phyloP scores from a whole-genome alignment of 2,888 invertebrate species.

The Baronia brevicornis region DNA sequence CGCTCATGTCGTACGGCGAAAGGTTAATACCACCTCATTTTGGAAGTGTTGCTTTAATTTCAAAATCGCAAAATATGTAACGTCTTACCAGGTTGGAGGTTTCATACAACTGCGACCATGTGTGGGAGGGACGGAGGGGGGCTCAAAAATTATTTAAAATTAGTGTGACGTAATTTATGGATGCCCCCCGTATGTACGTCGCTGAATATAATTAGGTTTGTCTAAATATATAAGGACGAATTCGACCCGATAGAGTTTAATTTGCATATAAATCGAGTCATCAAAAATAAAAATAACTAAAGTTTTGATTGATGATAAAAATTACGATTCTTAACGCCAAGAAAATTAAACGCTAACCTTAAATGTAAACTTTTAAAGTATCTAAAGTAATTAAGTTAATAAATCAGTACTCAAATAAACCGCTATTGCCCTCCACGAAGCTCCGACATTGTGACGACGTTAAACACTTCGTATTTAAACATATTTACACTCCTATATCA shows the following conservation, averaged over 20 bases:
- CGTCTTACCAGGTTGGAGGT: too few species aligned
- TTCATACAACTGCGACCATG: too few species aligned
- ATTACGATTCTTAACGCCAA: constrained; percentile 2
- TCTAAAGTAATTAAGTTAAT: constrained; percentile 12
- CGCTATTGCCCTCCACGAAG: constrained; percentile 15
- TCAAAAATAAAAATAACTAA: background rate
- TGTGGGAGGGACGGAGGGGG: too few species aligned
- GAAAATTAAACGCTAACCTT: constrained; percentile 1
- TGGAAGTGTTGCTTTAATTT: too few species aligned
- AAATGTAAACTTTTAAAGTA: constrained; percentile 5
- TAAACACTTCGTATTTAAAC: constrained; percentile 23
- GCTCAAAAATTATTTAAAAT: too few species aligned
- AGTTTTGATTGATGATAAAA: too few species aligned
- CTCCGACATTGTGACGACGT: constrained; percentile 10
- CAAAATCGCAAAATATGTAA: too few species aligned
- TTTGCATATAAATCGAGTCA: constrained; percentile 3
- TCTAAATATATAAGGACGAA: constrained; percentile 6
- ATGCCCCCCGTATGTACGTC: too few species aligned
- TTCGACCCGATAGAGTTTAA: constrained; percentile 3
- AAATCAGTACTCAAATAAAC: constrained; percentile 12
- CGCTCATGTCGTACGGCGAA: too few species aligned
- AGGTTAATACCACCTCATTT: too few species aligned
- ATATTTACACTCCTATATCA: constrained; percentile 55
- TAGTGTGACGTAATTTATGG: too few species aligned
- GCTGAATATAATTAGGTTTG: constrained; percentile 2